These are phyloP conservation scores for Hyperoplus immaculatus DNA, from an alignment of 2,797 vertebrate genomes.

Conservation along the genomic window DNA sequence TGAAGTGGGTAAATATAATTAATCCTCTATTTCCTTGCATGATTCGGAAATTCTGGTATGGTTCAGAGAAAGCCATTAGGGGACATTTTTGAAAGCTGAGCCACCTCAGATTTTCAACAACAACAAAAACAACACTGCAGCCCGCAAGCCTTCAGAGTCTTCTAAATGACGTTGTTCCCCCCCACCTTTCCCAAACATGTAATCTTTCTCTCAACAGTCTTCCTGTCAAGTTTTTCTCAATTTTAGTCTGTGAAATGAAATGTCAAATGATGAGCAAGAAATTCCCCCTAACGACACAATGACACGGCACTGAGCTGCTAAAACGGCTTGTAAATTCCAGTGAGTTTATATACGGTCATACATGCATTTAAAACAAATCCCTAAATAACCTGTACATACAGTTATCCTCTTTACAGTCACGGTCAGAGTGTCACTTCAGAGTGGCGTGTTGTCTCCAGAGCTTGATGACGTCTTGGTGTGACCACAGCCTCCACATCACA, in stretches of 20 bases:
- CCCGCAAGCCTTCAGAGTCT: constrained; percentile 12
- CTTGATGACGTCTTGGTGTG: constrained; percentile 62
- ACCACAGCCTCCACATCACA: constrained; percentile 84
- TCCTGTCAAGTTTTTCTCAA: constrained; percentile 62
- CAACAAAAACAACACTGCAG: neutral
- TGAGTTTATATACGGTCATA: constrained; percentile 11
- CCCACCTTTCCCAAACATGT: constrained; percentile 61
- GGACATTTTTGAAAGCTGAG: constrained; percentile 27
- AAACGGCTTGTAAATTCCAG: constrained; percentile 58
- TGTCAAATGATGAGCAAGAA: constrained; percentile 66
- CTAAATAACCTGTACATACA: neutral
- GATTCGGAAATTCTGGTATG: constrained; percentile 30
- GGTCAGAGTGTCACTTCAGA: constrained; percentile 33
- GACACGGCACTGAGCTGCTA: constrained; percentile 12
- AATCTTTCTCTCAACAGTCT: constrained; percentile 31
- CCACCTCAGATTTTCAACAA: constrained; percentile 8
- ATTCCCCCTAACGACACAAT: constrained; percentile 61
- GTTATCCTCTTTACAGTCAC: constrained; percentile 28
- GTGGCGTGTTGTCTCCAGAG: constrained; percentile 20
- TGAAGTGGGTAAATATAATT: constrained; percentile 1
- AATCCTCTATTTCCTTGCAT: constrained; percentile 13
- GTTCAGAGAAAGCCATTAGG: constrained; percentile 14
- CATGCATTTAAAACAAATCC: constrained; percentile 29
- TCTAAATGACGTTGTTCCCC: constrained; percentile 43
- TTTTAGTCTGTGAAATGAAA: constrained; percentile 59